Conservation (phyloP, 2,888 invertebrate species). For the Drosophila gaucha region DNA sequence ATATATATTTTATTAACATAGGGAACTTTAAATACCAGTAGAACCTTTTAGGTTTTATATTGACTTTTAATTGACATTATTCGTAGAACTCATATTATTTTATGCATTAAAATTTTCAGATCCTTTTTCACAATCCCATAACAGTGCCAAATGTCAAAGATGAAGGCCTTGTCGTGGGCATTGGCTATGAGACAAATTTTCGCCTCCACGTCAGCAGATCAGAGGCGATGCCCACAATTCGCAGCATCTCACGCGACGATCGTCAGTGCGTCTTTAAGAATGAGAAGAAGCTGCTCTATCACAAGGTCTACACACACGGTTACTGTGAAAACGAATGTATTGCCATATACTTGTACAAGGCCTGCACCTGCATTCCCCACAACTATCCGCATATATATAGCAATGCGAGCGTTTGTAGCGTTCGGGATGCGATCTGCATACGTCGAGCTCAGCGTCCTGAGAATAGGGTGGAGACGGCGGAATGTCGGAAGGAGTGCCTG, state of each 20-base stretch:
- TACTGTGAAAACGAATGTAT: conserved; percentile 87
- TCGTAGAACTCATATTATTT: too few species aligned
- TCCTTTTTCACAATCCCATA: conserved; percentile 89
- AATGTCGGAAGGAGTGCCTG: conserved; percentile 87
- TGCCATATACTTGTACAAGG: conserved; percentile 46
- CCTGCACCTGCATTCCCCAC: conserved; percentile 77
- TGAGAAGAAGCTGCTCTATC: conserved; percentile 89
- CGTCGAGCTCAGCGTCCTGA: conserved; percentile 28
- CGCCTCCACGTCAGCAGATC: conserved; percentile 88
- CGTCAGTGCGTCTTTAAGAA: conserved; percentile 90
- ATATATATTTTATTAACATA: too few species aligned
- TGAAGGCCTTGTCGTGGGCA: conserved; percentile 88
- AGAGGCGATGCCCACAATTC: conserved; percentile 87
- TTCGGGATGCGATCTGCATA: conserved; percentile 54
- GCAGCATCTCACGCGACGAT: conserved; percentile 87
- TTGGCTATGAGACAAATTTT: conserved; percentile 89
- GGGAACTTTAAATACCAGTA: too few species aligned
- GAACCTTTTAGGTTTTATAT: too few species aligned
- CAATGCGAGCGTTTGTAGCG: conserved; percentile 85
- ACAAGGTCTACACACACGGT: conserved; percentile 80
- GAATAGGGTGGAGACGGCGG: conserved; percentile 15
- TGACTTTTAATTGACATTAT: too few species aligned
- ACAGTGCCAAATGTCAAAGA: conserved; percentile 91
- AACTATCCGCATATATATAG: conserved; percentile 86
- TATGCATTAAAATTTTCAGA: conserved; percentile 52